Conservation (phyloP, 2,113 vertebrate species). For the Phocoena sinus region DNA sequence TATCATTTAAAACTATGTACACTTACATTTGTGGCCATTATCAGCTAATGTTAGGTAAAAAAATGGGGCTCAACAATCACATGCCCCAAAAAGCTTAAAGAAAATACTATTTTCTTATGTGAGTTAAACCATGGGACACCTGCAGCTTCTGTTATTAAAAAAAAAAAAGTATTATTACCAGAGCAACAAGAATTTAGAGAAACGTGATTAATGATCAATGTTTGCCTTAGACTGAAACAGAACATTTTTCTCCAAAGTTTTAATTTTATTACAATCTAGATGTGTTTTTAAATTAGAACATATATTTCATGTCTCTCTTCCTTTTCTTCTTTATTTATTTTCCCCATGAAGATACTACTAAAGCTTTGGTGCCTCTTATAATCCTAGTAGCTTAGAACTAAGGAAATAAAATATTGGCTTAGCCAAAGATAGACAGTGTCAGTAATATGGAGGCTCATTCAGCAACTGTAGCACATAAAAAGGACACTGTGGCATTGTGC, state of each 20-base stretch:
- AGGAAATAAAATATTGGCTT: not conserved
- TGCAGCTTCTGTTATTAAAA: not conserved
- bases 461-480: not conserved
- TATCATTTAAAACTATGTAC: not conserved
- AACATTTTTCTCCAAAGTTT: not conserved
- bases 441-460: not conserved
- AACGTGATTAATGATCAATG: not conserved
- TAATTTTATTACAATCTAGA: not conserved
- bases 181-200: not conserved
- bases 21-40: not conserved
- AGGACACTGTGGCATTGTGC: rapidly evolving
- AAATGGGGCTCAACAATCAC: not conserved
- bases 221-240: not conserved
- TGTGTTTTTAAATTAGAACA: not conserved
- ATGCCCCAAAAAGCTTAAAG: not conserved
- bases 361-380: not conserved
- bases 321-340: not conserved
- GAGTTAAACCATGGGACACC: not conserved
- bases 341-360: not conserved
- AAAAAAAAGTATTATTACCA: not conserved
- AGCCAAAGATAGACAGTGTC: not conserved
- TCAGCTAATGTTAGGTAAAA: not conserved
- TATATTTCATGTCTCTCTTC: not conserved
- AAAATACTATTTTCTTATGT: not conserved
- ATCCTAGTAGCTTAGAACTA: not conserved